These are phyloP conservation scores for Macrotrachela quadricornifera DNA, from an alignment of 1,140 invertebrate species.

Conservation along the genomic window DNA sequence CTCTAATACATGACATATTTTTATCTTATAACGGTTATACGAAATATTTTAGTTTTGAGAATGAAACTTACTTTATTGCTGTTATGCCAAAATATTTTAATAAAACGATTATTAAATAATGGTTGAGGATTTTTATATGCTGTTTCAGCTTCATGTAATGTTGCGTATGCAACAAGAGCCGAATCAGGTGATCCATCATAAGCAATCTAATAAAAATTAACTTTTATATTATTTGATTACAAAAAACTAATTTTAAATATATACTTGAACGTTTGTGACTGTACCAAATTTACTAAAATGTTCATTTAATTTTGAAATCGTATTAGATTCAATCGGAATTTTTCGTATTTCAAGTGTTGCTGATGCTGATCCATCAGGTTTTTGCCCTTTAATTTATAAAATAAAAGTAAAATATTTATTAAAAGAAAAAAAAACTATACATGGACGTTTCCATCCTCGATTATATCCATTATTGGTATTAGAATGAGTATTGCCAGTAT, in stretches of 20 bases:
- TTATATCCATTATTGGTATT: too few relatives aligned
- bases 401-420: too few relatives aligned
- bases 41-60: too few relatives aligned
- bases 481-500: too few relatives aligned
- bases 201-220: conserved; percentile 38
- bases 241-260: conserved; percentile 1
- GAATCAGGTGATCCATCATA: conserved; percentile 73
- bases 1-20: too few relatives aligned
- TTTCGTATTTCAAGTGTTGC: conserved; percentile 61
- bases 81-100: conserved; percentile 42
- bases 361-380: conserved; percentile 28
- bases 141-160: conserved; percentile 61
- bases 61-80: too few relatives aligned
- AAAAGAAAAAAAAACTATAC: too few relatives aligned
- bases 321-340: conserved; percentile 66
- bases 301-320: conserved; percentile 76
- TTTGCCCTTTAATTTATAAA: too few relatives aligned
- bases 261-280: conserved; percentile 76
- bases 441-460: too few relatives aligned
- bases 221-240: too few relatives aligned
- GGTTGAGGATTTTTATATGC: conserved; percentile 83
- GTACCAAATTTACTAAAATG: conserved; percentile 87
- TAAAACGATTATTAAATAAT: conserved; percentile 75
- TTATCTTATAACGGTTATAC: too few relatives aligned
- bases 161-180: conserved; percentile 70